Evolutionary conservation across 2,888 invertebrate genomes (phyloP).

Genomic region (Stenoptilia bipunctidactyla): DNA sequence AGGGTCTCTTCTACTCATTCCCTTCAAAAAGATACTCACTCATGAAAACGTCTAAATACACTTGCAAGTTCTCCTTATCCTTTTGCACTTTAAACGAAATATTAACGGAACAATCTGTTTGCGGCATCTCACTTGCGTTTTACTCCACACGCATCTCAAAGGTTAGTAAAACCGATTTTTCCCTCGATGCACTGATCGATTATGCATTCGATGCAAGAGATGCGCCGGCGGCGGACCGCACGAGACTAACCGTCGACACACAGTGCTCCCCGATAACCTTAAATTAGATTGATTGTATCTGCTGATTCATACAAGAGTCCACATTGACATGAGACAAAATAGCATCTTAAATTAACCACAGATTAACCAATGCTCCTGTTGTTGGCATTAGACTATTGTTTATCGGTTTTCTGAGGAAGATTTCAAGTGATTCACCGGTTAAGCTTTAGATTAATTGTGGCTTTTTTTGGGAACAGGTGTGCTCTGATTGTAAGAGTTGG

Average conservation of each 20-base stretch:
- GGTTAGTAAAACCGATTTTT: too few species aligned
- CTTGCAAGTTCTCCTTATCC: constrained; percentile 50
- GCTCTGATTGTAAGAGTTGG: too few species aligned
- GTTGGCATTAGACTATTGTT: too few species aligned
- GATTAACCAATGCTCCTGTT: not conserved
- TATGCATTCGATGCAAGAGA: constrained; percentile 29
- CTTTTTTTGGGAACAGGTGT: too few species aligned
- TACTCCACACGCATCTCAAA: not conserved
- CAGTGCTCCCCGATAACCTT: constrained; percentile 61
- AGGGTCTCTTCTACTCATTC: too few species aligned
- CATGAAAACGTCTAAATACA: constrained; percentile 68
- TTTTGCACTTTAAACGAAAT: constrained; percentile 62
- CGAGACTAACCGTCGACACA: constrained; percentile 63
- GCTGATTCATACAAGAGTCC: constrained; percentile 60
- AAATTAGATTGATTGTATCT: constrained; percentile 70
- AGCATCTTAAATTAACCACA: constrained; percentile 42
- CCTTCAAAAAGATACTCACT: too few species aligned
- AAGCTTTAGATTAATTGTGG: too few species aligned
- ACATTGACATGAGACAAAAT: constrained; percentile 58
- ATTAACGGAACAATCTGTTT: constrained; percentile 60
- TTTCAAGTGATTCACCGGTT: too few species aligned
- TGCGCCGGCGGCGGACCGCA: constrained; percentile 44
- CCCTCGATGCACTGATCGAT: constrained; percentile 9
- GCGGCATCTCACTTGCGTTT: constrained; percentile 52
- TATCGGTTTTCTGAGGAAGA: too few species aligned